Conservation (phyloP, 2,888 invertebrate species). For the Conops quadrifasciatus region DNA sequence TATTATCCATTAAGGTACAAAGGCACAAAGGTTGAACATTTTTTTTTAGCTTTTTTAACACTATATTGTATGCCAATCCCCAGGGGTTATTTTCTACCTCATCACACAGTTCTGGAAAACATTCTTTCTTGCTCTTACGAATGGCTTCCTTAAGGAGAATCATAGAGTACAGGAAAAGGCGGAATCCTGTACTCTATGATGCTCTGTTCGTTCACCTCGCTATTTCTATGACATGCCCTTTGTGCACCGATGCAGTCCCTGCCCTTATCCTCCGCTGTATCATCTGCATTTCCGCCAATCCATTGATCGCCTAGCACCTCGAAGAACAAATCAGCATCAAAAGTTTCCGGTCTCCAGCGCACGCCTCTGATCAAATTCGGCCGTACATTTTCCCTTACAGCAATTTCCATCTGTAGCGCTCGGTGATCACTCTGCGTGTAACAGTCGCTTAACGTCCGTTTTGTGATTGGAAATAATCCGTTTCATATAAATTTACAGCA, state of each 20-base stretch:
- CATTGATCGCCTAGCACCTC: background rate
- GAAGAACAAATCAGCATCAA: background rate
- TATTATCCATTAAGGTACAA: too few relatives aligned
- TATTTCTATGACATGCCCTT: too few relatives aligned
- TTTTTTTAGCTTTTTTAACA: too few relatives aligned
- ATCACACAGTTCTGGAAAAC: too few relatives aligned
- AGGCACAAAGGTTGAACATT: too few relatives aligned
- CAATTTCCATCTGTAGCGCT: background rate
- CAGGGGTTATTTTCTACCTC: too few relatives aligned
- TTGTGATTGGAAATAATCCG: background rate
- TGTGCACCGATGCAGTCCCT: background rate
- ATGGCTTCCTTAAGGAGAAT: too few relatives aligned
- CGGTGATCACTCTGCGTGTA: background rate
- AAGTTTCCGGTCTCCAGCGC: background rate
- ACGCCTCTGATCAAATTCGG: background rate
- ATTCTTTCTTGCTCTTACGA: too few relatives aligned
- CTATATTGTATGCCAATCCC: too few relatives aligned
- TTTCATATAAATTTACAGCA: background rate
- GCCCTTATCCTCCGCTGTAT: background rate
- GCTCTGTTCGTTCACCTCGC: too few relatives aligned
- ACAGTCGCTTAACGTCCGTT: background rate
- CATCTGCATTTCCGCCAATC: background rate
- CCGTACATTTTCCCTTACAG: background rate
- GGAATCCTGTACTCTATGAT: too few relatives aligned
- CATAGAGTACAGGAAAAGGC: too few relatives aligned